Evolutionary conservation across 2,888 invertebrate species (phyloP).

Genomic region (Oscheius onirici): DNA sequence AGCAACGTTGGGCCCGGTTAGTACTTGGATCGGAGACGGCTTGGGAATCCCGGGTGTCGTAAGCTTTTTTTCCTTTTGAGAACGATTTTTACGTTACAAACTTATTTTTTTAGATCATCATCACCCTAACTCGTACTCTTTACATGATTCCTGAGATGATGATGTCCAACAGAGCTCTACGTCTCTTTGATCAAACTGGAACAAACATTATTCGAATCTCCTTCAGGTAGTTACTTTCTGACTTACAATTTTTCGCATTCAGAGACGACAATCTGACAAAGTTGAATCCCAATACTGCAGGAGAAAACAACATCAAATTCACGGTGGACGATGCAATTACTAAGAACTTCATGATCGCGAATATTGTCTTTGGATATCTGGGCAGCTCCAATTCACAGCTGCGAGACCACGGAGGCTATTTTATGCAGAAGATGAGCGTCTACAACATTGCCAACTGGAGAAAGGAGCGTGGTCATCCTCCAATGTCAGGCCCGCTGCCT

Average conservation of each 20-base stretch:
- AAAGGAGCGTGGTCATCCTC: background rate
- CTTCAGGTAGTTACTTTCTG: conserved; percentile 3
- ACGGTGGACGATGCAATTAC: conserved; percentile 50
- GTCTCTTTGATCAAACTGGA: conserved; percentile 54
- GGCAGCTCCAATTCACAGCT: conserved; percentile 70
- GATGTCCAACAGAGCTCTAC: conserved; percentile 70
- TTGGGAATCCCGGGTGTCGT: too few species aligned
- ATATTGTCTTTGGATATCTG: conserved; percentile 60
- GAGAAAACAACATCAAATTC: conserved; percentile 43
- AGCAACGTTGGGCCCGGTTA: too few species aligned
- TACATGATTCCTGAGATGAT: conserved; percentile 66
- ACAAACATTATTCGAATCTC: conserved; percentile 44
- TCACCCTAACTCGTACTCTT: conserved; percentile 66
- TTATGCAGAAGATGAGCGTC: conserved; percentile 34
- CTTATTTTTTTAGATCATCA: conserved; percentile 16
- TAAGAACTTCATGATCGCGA: conserved; percentile 56
- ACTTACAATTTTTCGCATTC: conserved; percentile 9
- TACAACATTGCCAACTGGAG: background rate
- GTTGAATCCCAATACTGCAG: conserved; percentile 51
- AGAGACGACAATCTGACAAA: conserved; percentile 50
- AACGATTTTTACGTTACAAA: background rate
- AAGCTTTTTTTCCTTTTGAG: too few species aligned
- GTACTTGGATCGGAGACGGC: too few species aligned
- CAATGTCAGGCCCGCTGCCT: background rate
- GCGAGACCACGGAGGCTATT: conserved; percentile 69